Conservation (phyloP, 2,888 invertebrate genomes). For the Melanargia galathea region DNA sequence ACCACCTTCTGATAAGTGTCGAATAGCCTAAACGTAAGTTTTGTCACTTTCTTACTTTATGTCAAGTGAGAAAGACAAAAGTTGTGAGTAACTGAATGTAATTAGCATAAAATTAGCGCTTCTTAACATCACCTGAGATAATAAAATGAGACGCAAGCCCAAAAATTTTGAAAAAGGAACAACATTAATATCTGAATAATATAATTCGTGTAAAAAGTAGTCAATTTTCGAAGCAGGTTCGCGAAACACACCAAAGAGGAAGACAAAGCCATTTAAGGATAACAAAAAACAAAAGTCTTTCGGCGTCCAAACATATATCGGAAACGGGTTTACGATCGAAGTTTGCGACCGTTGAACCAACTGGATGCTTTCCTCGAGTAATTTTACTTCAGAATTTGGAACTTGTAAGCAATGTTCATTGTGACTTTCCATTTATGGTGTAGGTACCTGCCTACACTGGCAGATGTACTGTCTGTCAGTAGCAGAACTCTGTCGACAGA, state of each 20-base stretch:
- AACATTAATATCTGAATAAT: neutral
- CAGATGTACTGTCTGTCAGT: no score
- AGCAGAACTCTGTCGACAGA: neutral
- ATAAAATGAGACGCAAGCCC: neutral
- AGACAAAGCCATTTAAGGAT: slow-evolving; percentile 24
- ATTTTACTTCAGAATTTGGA: slow-evolving; percentile 14
- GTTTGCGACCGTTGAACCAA: slow-evolving; percentile 19
- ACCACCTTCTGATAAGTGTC: no score
- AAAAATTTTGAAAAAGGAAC: neutral
- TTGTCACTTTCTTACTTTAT: no score
- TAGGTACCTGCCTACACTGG: neutral
- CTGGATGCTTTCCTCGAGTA: slow-evolving; percentile 5
- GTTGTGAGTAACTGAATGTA: no score
- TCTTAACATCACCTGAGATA: neutral
- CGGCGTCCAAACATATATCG: slow-evolving; percentile 18
- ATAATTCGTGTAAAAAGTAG: neutral
- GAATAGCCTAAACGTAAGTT: no score
- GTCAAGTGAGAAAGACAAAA: no score
- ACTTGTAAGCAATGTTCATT: slow-evolving; percentile 6
- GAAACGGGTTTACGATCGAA: slow-evolving; percentile 27
- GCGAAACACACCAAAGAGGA: slow-evolving; percentile 16
- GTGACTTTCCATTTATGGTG: slow-evolving; percentile 16
- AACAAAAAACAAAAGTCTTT: slow-evolving; percentile 12
- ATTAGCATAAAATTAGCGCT: neutral
- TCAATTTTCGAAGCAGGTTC: slow-evolving; percentile 9